Evolutionary conservation across 2,797 vertebrate genomes (phyloP).

Genomic region (Sebastes kiyomatsui): DNA sequence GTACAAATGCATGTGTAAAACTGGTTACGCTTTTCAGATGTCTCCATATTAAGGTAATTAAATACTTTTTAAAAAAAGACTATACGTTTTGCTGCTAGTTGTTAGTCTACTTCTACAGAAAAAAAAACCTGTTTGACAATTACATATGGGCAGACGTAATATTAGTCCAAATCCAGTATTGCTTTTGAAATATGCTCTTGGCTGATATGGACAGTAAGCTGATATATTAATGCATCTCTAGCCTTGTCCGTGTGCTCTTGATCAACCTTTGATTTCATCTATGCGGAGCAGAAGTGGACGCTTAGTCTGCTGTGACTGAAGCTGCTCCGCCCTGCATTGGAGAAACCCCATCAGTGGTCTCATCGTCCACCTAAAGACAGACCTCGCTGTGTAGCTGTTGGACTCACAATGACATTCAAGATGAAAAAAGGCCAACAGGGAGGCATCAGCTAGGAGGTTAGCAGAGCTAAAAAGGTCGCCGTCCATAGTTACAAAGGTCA

Average conservation of each 20-base stretch:
- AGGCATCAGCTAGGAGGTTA: conserved; percentile 15
- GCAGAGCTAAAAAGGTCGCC: conserved; percentile 44
- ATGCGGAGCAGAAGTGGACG: conserved; percentile 1
- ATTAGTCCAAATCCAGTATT: conserved; percentile 50
- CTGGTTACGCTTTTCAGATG: conserved; percentile 18
- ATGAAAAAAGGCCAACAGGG: conserved; percentile 40
- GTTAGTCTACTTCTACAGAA: conserved; percentile 26
- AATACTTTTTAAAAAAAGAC: conserved; percentile 11
- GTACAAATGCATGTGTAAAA: conserved; percentile 52
- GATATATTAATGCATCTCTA: conserved; percentile 25
- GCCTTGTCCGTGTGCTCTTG: conserved; percentile 56
- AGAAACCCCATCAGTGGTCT: conserved; percentile 8
- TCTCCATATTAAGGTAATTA: conserved; percentile 38
- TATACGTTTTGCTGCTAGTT: conserved; percentile 48
- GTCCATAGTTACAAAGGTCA: conserved; percentile 52
- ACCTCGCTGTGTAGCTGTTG: conserved; percentile 20
- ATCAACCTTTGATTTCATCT: conserved; percentile 21
- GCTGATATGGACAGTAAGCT: conserved; percentile 29
- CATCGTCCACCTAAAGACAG: conserved; percentile 15
- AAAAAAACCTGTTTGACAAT: conserved; percentile 5
- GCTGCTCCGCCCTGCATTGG: conserved; percentile 16
- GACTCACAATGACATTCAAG: conserved; percentile 40
- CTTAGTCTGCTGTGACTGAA: conserved; percentile 20
- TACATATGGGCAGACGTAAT: conserved; percentile 39
- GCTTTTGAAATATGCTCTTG: conserved; percentile 55